Conservation (phyloP, 2,797 vertebrate genomes). For the Cyprinodon diabolis region DNA sequence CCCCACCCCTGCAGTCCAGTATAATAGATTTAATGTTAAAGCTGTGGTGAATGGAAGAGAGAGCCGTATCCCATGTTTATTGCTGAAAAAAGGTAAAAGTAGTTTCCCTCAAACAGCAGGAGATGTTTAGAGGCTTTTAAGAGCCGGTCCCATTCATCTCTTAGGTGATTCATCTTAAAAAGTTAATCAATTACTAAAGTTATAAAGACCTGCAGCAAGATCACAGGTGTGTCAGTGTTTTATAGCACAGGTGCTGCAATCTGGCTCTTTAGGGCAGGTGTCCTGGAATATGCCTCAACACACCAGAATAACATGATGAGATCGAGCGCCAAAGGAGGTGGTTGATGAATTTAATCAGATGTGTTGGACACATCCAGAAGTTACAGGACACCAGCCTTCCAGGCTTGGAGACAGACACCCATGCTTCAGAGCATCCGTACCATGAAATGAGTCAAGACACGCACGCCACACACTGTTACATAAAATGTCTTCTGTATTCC, state of each 20-base stretch:
- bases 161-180: not conserved
- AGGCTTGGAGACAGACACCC: not conserved
- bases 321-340: not conserved
- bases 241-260: not conserved
- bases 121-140: not conserved
- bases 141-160: no score
- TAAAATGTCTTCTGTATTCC: conserved; percentile 91
- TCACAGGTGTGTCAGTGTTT: not conserved
- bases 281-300: not conserved
- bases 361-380: not conserved
- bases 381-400: not conserved
- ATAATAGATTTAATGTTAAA: not conserved
- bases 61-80: not conserved
- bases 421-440: not conserved
- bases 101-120: not conserved
- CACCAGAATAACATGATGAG: not conserved
- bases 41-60: not conserved
- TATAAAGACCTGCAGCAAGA: not conserved
- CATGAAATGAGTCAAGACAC: conserved; percentile 41
- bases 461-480: conserved; percentile 79
- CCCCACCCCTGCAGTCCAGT: no score
- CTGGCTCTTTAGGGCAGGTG: not conserved
- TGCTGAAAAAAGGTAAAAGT: not conserved
- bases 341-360: not conserved
- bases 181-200: not conserved